Evolutionary conservation across 2,113 vertebrate genomes (phyloP), one percentile per base, ranked within the genome.

Genomic region (Brachirus orientalis): DNA sequence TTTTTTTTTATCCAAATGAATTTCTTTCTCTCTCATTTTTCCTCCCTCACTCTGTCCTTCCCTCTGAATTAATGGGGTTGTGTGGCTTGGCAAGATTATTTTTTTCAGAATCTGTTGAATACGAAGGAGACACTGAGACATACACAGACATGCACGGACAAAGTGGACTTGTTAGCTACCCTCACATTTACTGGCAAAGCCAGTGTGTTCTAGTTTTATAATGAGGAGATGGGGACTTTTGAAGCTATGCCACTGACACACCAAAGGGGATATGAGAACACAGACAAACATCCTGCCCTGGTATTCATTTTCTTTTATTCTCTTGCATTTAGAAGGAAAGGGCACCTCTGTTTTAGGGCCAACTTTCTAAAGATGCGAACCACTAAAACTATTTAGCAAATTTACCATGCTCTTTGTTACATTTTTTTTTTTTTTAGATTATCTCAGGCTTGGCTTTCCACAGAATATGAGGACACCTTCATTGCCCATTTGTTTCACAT

Each of bases 151-250:
- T 47, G 58, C 79, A 81, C 82, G 43, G 60, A 88, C 85, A 89
- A 78, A 82, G 79, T 82, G 84, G 79, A 88, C 79, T 90, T 86
- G 86, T 90, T 90, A 87, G 81, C 75, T 75, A 63, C 77, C 87
- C 86, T 88, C 79, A 51, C 83, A 82, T 86, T 84, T 79, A 66
- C 72, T 82, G 69, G 69, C 79, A 80, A 69, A 91, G 71, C 78
- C 72, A 64, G 83, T 87, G 80, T 88, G 90, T 89, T 90, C 87
- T 84, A 88, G 75, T 90, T 90, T 88, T 16, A 79, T 88, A 90
- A 91, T 88, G 84, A 89, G 82, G 80, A 77, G 75, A 85, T 68
- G 72, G 72, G 74, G 50, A 80, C 57, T 81, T 86, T 84, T 88
- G 84, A 86, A 79, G 77, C 69, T 17, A 38, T 71, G 77, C 88